Conservation (phyloP, 2,113 vertebrate genomes). For the Siphamia tubifer region DNA sequence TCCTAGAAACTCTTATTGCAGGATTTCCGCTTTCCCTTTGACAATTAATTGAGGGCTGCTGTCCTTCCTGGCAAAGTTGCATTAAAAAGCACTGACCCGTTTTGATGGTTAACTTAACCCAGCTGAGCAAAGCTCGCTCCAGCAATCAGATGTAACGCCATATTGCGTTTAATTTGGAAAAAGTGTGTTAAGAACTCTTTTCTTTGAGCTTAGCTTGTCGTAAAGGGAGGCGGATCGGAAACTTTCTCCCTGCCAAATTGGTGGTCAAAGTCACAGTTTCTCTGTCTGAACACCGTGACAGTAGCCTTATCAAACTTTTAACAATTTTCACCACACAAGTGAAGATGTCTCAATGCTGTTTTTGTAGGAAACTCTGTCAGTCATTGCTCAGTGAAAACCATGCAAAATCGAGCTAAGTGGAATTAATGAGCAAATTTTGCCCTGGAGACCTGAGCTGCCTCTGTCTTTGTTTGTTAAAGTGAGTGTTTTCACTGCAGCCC, state of each 20-base stretch:
- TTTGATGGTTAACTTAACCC: constrained; percentile 55
- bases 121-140: constrained; percentile 42
- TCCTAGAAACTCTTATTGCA: constrained; percentile 39
- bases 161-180: constrained; percentile 67
- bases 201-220: constrained; percentile 14
- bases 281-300: constrained; percentile 35
- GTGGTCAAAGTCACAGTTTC: constrained; percentile 27
- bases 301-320: constrained; percentile 43
- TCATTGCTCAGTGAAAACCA: constrained; percentile 54
- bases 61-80: constrained; percentile 39
- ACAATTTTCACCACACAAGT: constrained; percentile 16
- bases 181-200: constrained; percentile 39
- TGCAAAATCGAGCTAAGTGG: constrained; percentile 68
- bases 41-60: constrained; percentile 43
- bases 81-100: constrained; percentile 49
- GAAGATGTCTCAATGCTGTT: constrained; percentile 68
- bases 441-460: constrained; percentile 50
- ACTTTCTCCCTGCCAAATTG: constrained; percentile 35
- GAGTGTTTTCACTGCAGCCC: constrained; percentile 51
- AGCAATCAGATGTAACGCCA: constrained; percentile 51
- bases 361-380: constrained; percentile 55
- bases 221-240: constrained; percentile 43
- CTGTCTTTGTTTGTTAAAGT: constrained; percentile 62
- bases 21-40: constrained; percentile 53
- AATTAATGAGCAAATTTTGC: constrained; percentile 72